Base-by-base conservation (phyloP, 1,140 invertebrate species). In the Dreissena rostriformis region DNA sequence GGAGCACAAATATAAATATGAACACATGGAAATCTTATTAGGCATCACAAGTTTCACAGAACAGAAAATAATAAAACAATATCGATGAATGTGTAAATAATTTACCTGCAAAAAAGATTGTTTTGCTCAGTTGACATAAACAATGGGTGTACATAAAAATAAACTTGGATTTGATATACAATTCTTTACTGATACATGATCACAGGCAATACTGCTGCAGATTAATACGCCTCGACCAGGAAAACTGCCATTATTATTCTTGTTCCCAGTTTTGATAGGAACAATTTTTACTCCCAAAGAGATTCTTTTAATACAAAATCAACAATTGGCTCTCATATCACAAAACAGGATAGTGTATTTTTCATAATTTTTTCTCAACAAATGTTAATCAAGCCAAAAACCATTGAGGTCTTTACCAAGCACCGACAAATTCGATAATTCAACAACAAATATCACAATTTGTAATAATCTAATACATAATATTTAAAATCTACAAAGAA, bases 1-100 rank as follows among this genome's bases (percentile, higher is more conserved):
- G 57, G 57, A 61, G 57, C 57, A 61, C 57, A 61, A 24, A 61
- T 19, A n/a, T 61, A 61, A 61, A 11, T 61, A 61, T 61, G 57
- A 61, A 61, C 57, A 61, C 57, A 61, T 61, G 57, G 57, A 61
- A 61, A 61, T 61, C 57, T 61, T 61, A 61, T n/a, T 61, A 61
- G 57, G 57, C 57, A 61, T 61, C 57, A 61, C 57, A 61, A 61
- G 17, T 24, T n/a, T n/a, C 22, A 19, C 17, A n/a, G 57, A 61
- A 61, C 17, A 61, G 57, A 61, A 61, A 61, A 61, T 24, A 61
- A 61, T 61, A 61, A 61, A 61, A 61, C 57, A 61, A 61, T 61
- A 61, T 61, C 57, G 57, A 61, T 61, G 57, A 61, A 61, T 61
- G 57, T 24, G 6, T 61, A 61, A 61, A 61, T 61, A 61, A 61